These are phyloP conservation scores for Amiota minor DNA, from an alignment of 2,888 invertebrate genomes.

Conservation along the genomic window DNA sequence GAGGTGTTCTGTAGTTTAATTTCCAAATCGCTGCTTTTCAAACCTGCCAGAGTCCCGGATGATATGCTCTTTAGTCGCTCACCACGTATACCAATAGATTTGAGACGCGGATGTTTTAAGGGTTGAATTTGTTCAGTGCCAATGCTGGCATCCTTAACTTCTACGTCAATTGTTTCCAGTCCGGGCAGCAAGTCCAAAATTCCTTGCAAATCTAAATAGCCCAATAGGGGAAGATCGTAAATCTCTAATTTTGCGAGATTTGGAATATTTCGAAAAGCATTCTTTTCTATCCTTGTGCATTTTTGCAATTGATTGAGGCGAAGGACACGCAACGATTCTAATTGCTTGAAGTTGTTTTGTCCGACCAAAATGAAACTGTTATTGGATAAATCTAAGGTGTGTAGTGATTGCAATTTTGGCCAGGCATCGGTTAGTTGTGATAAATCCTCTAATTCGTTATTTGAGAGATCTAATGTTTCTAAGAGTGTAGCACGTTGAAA, in stretches of 20 bases:
- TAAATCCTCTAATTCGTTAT: conserved; percentile 79
- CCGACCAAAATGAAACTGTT: conserved; percentile 87
- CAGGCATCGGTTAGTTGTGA: conserved; percentile 79
- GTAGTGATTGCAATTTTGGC: conserved; percentile 82
- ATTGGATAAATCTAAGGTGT: conserved; percentile 84
- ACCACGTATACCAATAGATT: conserved; percentile 83
- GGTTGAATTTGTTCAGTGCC: conserved; percentile 88
- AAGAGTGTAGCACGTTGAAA: conserved; percentile 87
- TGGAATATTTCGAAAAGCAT: conserved; percentile 82
- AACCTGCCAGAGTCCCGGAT: conserved; percentile 87
- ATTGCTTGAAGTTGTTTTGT: conserved; percentile 83
- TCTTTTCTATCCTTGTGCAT: conserved; percentile 86
- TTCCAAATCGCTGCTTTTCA: conserved; percentile 81
- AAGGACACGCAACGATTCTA: conserved; percentile 79
- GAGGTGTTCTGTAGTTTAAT: conserved; percentile 89
- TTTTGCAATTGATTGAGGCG: conserved; percentile 80
- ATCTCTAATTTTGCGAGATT: conserved; percentile 82
- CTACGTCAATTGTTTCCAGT: conserved; percentile 85
- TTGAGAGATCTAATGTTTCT: conserved; percentile 84
- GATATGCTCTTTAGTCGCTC: conserved; percentile 83
- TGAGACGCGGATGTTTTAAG: conserved; percentile 84
- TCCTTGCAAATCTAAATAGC: conserved; percentile 89
- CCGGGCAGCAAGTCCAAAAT: conserved; percentile 84
- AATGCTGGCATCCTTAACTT: conserved; percentile 87
- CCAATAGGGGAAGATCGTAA: conserved; percentile 84